These are phyloP conservation scores for Nansenia antarctica DNA, from an alignment of 2,113 vertebrate genomes.

Conservation along the genomic window DNA sequence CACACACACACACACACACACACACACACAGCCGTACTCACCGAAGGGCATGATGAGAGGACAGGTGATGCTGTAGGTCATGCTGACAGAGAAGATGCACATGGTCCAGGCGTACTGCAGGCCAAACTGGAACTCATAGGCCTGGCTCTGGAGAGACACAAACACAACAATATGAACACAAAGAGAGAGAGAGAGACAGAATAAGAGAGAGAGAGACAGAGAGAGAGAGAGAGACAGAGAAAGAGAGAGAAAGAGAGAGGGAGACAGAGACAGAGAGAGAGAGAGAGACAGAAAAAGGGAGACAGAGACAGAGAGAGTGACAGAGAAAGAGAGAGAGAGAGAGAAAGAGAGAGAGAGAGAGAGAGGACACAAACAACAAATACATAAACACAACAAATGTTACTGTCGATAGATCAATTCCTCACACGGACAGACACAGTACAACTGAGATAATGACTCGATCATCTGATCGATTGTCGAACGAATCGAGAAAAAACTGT, in stretches of 20 bases:
- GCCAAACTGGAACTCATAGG: conserved; percentile 94
- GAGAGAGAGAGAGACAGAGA: too few species aligned
- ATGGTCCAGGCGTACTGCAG: conserved; percentile 96
- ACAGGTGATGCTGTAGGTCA: conserved; percentile 97
- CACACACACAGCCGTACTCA: conserved; percentile 65
- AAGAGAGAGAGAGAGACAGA: conserved; percentile 1
- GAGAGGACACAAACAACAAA: too few species aligned
- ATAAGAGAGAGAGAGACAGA: background rate
- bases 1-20: background rate
- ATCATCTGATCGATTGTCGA: too few species aligned
- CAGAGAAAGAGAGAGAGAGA: too few species aligned
- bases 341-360: too few species aligned
- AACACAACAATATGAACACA: background rate
- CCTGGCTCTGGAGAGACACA: conserved; percentile 81
- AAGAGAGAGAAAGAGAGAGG: too few species aligned
- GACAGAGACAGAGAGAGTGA: too few species aligned
- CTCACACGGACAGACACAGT: background rate
- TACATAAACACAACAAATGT: background rate
- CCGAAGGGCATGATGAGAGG: conserved; percentile 94
- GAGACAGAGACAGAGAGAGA: too few species aligned
- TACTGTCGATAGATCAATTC: background rate
- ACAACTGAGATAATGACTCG: background rate
- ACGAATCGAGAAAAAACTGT: too few species aligned
- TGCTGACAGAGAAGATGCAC: conserved; percentile 91
- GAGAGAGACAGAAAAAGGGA: too few species aligned